Base-by-base conservation (phyloP, 2,113 vertebrate species). In the Crotalus helleri region DNA sequence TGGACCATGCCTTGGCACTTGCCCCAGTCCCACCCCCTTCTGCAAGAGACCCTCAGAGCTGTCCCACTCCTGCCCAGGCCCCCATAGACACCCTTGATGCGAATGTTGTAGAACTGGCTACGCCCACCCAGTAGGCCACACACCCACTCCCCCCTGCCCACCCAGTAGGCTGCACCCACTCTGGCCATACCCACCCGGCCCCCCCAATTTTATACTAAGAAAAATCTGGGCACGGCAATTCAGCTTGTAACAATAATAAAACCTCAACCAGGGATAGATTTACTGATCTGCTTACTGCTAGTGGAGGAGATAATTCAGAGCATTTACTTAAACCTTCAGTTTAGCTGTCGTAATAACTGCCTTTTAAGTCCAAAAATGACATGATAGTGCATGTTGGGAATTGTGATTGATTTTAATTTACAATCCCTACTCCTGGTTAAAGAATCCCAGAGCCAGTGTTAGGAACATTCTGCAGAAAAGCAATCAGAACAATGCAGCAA, bases 271-370 rank as follows among this genome's bases (percentile, higher is more conserved):
- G 90, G 90, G 13, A 94, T 55, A 26, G 74, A 94, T 54, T 88
- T 86, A 92, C 90, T 92, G 87, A 3, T 88, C 90, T 81, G 92
- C 1, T 24, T 58, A 93, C n/a, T 13, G 49, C 91, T 93, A 33
- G 57, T 29, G 92, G 54, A 23, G 91, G 90, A 2, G 49, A 49
- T 24, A 91, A 55, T 90, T 57, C 87, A 87, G 23, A 23, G 69
- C 7, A 88, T 46, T 92, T 46, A 46, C 29, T 93, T 91, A 87
- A 93, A 93, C 87, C 93, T 39, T 39, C 93, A 91, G 91, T 87
- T 91, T 93, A 91, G 64, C 90, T 90, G 59, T 93, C 94, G 92
- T 87, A 94, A 91, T 90, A 24, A 61, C 23, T 23, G 87, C 19
- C 15, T 15, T 19, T 46, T 33, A 26, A 53, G 24, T 55, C 81